Conservation (phyloP, 2,797 vertebrate genomes). For the Glossophaga mutica region DNA sequence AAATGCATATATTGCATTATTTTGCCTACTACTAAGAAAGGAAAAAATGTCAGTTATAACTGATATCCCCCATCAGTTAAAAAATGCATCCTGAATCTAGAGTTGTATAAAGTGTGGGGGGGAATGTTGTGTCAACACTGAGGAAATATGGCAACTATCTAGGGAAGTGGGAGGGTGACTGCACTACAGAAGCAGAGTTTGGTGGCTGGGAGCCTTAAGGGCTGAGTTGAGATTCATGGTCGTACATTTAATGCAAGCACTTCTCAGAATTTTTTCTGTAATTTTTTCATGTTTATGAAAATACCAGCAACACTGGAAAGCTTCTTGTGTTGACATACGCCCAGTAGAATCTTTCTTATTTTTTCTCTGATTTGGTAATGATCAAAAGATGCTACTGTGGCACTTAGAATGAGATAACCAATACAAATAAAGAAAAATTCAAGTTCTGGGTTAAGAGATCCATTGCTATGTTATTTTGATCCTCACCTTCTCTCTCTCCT, state of each 20-base stretch:
- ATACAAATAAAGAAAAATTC: not conserved
- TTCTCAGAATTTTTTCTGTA: not conserved
- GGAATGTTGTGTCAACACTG: not conserved
- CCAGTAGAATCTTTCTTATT: not conserved
- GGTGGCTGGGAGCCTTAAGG: not conserved
- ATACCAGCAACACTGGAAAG: not conserved
- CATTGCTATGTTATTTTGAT: not conserved
- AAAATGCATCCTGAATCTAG: not conserved
- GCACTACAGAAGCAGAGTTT: not conserved
- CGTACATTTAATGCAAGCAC: not conserved
- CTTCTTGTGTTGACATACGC: not conserved
- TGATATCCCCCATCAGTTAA: not conserved
- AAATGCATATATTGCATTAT: not conserved
- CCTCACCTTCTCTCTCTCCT: not conserved
- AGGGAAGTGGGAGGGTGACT: not conserved
- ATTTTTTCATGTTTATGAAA: not conserved
- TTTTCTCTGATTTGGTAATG: not conserved
- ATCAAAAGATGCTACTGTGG: not conserved
- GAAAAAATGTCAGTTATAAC: not conserved
- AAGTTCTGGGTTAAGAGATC: not conserved
- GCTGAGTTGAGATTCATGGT: not conserved
- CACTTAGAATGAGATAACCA: not conserved
- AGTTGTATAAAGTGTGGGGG: not conserved
- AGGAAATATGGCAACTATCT: not conserved
- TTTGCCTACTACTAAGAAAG: not conserved